phyloP scores from a whole-genome alignment of 2,113 vertebrate genomes.

The Oncorhynchus masou region DNA sequence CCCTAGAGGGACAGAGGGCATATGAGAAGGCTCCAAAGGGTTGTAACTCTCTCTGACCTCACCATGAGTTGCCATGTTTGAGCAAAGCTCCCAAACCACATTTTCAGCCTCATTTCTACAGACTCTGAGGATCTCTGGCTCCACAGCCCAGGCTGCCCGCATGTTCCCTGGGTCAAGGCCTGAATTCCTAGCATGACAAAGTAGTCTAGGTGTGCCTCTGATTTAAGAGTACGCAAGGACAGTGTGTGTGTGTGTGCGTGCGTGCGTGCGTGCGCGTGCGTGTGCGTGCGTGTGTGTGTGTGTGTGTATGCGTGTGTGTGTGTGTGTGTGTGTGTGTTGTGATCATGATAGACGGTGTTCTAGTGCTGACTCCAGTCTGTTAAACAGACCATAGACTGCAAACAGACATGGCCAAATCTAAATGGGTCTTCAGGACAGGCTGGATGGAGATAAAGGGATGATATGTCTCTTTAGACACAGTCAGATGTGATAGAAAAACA shows the following conservation, averaged over 20 bases:
- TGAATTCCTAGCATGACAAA: not conserved
- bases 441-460: conserved; percentile 9
- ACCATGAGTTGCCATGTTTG: not conserved
- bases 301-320: not conserved
- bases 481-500: not conserved
- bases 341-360: no score
- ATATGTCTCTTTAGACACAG: not conserved
- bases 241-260: not conserved
- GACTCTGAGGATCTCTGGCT: not conserved
- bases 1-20: not conserved
- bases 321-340: not conserved
- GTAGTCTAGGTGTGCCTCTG: not conserved
- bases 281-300: not conserved
- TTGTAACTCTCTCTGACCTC: not conserved
- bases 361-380: no score
- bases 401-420: not conserved
- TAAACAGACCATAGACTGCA: not conserved
- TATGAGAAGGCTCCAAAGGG: not conserved
- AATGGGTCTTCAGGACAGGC: conserved; percentile 5
- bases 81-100: conserved; percentile 8
- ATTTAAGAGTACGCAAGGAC: not conserved
- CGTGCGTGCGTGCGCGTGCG: not conserved
- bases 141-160: not conserved
- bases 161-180: not conserved
- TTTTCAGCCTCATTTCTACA: conserved; percentile 29